A percentile compares a stretch with the other conserved stretches of the same genome.
Evolutionary conservation across 2,888 invertebrate species (phyloP).

Genomic region (Gortyna flavago): DNA sequence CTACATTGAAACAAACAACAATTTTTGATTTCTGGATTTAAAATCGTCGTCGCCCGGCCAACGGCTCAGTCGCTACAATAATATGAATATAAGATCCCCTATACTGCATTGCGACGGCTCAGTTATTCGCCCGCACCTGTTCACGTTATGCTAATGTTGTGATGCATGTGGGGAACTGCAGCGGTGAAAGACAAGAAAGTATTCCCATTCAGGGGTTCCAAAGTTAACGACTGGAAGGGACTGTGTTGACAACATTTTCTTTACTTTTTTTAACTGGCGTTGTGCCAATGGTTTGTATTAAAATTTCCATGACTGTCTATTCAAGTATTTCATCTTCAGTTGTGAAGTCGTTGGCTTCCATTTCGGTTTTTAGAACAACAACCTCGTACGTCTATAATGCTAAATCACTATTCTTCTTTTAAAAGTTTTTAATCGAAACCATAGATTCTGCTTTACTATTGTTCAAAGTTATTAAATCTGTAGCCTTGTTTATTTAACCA

Average conservation of each 20-base stretch:
- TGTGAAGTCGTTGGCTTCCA: slow-evolving; percentile 21
- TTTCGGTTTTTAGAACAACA: slow-evolving; percentile 13
- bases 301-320: slow-evolving; percentile 30
- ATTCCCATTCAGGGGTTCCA: slow-evolving; percentile 57
- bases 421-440: neutral
- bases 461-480: neutral
- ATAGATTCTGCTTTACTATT: neutral
- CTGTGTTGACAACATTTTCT: slow-evolving; percentile 30
- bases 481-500: neutral
- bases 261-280: slow-evolving; percentile 41
- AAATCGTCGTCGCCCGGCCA: slow-evolving; percentile 62
- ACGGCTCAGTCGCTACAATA: slow-evolving; percentile 78
- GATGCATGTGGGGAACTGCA: slow-evolving; percentile 72
- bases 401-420: slow-evolving; percentile 5
- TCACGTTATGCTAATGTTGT: slow-evolving; percentile 81
- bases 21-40: slow-evolving; percentile 68
- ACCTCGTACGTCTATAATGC: neutral
- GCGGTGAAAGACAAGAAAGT: slow-evolving; percentile 65
- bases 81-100: slow-evolving; percentile 86
- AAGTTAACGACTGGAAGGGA: slow-evolving; percentile 41
- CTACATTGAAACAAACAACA: slow-evolving; percentile 47
- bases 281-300: slow-evolving; percentile 44
- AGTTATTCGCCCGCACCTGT: slow-evolving; percentile 88
- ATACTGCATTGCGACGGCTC: slow-evolving; percentile 88
- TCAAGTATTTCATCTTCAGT: slow-evolving; percentile 27